These are phyloP conservation scores for Heptranchias perlo DNA, from an alignment of 2,113 vertebrate species.

Conservation along the genomic window DNA sequence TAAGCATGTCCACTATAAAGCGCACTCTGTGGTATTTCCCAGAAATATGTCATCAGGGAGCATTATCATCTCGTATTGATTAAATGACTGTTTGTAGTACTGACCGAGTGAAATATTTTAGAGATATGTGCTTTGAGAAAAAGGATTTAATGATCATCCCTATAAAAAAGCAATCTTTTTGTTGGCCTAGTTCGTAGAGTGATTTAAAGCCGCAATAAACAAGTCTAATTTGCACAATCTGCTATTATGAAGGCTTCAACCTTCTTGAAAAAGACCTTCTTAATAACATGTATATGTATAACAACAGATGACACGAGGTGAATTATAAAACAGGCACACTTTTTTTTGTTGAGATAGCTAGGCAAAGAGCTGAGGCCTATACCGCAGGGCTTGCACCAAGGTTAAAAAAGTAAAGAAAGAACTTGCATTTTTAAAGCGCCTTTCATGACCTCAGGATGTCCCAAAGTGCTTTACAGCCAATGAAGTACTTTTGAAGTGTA, in stretches of 20 bases:
- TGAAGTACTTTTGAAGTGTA: background rate
- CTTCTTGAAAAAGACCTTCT: background rate
- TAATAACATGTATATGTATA: background rate
- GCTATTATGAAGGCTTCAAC: background rate
- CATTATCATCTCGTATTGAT: slow-evolving; percentile 13
- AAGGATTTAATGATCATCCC: slow-evolving; percentile 23
- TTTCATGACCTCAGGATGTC: background rate
- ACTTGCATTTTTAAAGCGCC: background rate
- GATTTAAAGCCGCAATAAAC: slow-evolving; percentile 22
- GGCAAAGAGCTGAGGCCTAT: background rate
- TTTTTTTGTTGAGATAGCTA: background rate
- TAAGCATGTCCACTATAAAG: background rate
- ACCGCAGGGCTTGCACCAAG: too few species aligned
- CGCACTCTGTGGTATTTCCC: slow-evolving; percentile 2
- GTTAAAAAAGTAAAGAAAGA: background rate
- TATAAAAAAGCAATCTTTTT: slow-evolving; percentile 18
- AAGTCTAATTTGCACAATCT: slow-evolving; percentile 8
- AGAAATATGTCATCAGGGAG: background rate
- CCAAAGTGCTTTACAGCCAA: background rate
- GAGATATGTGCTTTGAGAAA: slow-evolving; percentile 15
- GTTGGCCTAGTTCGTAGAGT: background rate
- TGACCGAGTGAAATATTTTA: slow-evolving; percentile 32
- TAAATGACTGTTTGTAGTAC: slow-evolving; percentile 23
- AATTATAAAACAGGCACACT: background rate
- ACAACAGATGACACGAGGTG: background rate